A percentile compares a stretch with the other conserved stretches of the same genome.
Conservation (phyloP, 2,888 invertebrate genomes). For the Tetramorium bicarinatum region DNA sequence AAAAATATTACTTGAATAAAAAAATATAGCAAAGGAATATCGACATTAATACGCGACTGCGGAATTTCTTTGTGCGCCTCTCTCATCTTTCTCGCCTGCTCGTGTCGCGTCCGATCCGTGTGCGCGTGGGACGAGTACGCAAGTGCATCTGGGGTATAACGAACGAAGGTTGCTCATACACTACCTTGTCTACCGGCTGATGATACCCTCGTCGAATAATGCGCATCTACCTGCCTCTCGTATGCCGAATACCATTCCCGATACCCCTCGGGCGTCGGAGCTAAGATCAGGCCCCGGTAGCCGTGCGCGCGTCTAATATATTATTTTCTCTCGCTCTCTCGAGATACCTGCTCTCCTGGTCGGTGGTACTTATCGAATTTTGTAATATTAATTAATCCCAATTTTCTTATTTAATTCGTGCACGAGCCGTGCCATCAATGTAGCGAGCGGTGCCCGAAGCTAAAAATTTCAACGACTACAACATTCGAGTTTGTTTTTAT, state of each 20-base stretch:
- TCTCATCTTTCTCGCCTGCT: not conserved
- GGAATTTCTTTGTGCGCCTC: not conserved
- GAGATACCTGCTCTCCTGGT: conserved; percentile 35
- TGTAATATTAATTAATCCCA: conserved; percentile 61
- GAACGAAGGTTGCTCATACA: conserved; percentile 43
- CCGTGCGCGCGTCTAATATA: conserved; percentile 59
- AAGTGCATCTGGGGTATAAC: conserved; percentile 42
- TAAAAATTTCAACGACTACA: conserved; percentile 1
- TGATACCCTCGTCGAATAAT: conserved; percentile 64
- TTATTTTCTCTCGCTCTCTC: conserved; percentile 55
- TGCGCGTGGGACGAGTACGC: conserved; percentile 62
- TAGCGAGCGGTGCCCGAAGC: not conserved
- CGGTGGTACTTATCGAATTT: conserved; percentile 49
- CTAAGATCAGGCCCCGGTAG: conserved; percentile 65
- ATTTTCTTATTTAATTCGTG: conserved; percentile 65
- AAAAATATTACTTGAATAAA: not conserved
- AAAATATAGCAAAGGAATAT: not conserved
- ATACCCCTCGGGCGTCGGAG: conserved; percentile 38
- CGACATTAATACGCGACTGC: too few relatives aligned
- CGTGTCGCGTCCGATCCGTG: not conserved
- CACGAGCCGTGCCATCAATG: not conserved
- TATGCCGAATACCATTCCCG: conserved; percentile 44
- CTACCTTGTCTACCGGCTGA: conserved; percentile 61
- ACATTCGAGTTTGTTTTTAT: not conserved
- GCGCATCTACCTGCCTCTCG: conserved; percentile 58